A percentile compares a stretch with the other conserved stretches of the same genome.
phyloP scores from a whole-genome alignment of 2,797 vertebrate species.

The Hylomyscus alleni region DNA sequence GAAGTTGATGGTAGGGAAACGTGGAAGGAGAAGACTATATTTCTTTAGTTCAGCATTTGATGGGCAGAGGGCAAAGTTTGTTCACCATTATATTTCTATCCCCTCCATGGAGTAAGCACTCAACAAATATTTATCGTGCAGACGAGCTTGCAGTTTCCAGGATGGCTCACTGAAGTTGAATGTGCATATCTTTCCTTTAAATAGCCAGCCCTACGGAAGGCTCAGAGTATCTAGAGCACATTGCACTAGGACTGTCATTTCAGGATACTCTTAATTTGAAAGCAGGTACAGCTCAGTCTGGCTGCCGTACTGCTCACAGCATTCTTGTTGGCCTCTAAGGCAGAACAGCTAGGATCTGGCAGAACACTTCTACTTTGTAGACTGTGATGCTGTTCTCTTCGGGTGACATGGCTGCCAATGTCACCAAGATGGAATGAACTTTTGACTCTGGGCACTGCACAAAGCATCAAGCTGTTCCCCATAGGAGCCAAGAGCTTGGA shows the following conservation, averaged over 20 bases:
- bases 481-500: conserved; percentile 71
- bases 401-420: not conserved
- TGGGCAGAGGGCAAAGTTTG: not conserved
- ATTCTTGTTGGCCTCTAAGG: conserved; percentile 32
- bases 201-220: not conserved
- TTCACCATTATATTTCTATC: not conserved
- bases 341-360: conserved; percentile 64
- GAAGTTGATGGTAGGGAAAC: not conserved
- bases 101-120: not conserved
- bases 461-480: conserved; percentile 70
- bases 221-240: not conserved
- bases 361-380: conserved; percentile 32
- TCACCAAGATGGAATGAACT: conserved; percentile 70
- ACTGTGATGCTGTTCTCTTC: not conserved
- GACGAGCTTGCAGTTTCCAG: not conserved
- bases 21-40: conserved; percentile 3
- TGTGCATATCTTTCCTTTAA: conserved; percentile 54
- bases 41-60: not conserved
- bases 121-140: not conserved
- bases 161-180: conserved; percentile 1
- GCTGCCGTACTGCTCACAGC: conserved; percentile 14
- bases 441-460: conserved; percentile 84
- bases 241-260: not conserved
- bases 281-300: conserved; percentile 11
- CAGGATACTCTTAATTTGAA: conserved; percentile 33